phyloP scores from a whole-genome alignment of 2,797 vertebrate species.

The Pseudotriccus pelzelni region DNA sequence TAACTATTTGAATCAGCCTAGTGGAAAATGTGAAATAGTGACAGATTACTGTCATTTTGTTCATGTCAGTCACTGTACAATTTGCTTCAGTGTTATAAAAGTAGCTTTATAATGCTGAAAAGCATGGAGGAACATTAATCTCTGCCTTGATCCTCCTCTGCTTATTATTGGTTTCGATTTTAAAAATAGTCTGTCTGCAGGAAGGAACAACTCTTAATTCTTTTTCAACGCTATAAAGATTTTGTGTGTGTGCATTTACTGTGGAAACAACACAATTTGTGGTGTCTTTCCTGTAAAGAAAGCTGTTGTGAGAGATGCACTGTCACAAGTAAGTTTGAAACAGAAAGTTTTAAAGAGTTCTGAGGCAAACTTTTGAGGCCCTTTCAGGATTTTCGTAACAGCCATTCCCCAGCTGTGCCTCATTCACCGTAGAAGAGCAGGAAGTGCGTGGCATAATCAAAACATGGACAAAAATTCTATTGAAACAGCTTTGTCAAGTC shows the following conservation, averaged over 20 bases:
- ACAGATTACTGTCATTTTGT: slow-evolving; percentile 55
- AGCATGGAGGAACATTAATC: slow-evolving; percentile 5
- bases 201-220: neutral
- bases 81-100: neutral
- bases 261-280: neutral
- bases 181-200: neutral
- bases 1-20: slow-evolving; percentile 33
- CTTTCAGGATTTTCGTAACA: neutral
- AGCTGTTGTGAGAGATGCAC: neutral
- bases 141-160: neutral
- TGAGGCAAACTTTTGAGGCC: neutral
- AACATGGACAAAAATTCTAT: neutral
- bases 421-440: neutral
- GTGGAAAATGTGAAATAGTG: slow-evolving; percentile 42
- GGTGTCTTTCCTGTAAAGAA: neutral
- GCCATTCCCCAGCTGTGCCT: neutral
- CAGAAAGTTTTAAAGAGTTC: neutral
- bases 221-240: neutral
- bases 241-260: neutral
- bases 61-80: slow-evolving; percentile 20
- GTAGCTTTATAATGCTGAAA: slow-evolving; percentile 24
- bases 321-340: neutral
- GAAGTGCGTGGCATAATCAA: neutral
- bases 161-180: neutral
- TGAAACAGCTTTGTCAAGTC: neutral